These are phyloP conservation scores for Eugnorisma glareosa DNA, from an alignment of 2,888 invertebrate species.

Conservation along the genomic window DNA sequence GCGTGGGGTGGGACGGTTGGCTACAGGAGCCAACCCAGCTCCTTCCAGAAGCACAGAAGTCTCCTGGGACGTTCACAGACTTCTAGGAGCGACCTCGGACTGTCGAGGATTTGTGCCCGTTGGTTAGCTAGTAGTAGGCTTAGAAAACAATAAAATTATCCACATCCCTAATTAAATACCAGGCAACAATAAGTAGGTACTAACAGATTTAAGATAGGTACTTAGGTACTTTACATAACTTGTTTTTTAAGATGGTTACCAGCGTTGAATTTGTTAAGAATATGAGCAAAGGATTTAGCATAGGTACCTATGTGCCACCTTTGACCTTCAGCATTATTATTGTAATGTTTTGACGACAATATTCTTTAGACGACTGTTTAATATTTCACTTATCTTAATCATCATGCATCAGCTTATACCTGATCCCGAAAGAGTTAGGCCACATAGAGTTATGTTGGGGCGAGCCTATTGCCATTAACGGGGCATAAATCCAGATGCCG, in stretches of 20 bases:
- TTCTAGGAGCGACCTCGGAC: too few relatives aligned
- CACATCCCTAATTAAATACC: not conserved
- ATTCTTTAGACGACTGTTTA: not conserved
- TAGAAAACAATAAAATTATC: too few relatives aligned
- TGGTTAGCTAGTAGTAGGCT: too few relatives aligned
- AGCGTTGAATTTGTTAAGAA: slow-evolving; percentile 5
- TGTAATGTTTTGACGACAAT: slow-evolving; percentile 10
- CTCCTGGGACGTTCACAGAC: too few relatives aligned
- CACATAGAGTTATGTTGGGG: not conserved
- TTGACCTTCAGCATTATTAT: slow-evolving; percentile 32
- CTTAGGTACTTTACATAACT: not conserved
- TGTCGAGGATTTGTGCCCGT: too few relatives aligned
- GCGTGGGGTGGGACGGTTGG: too few relatives aligned
- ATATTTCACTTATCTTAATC: not conserved
- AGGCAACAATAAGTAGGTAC: not conserved
- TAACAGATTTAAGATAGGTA: not conserved
- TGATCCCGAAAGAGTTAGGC: not conserved
- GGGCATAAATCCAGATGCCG: not conserved
- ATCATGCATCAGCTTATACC: not conserved
- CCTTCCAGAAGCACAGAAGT: too few relatives aligned
- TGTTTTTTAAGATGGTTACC: slow-evolving; percentile 13
- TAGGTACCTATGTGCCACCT: slow-evolving; percentile 1
- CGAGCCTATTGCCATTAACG: not conserved
- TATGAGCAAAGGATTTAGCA: not conserved
- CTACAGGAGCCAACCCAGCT: too few relatives aligned